Conservation (phyloP, 2,888 invertebrate species). For the Agonopterix heracliana region DNA sequence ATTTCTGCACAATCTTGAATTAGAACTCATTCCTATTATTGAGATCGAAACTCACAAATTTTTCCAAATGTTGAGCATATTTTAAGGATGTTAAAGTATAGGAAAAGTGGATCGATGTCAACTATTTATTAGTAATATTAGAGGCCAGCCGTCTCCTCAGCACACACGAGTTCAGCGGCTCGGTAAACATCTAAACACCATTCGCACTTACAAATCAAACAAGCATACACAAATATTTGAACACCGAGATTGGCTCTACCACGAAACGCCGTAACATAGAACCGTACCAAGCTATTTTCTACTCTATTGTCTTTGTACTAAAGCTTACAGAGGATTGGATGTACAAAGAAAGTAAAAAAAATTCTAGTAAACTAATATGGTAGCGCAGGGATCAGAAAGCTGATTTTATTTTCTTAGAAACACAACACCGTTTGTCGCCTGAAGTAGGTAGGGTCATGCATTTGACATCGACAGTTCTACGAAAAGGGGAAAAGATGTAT, state of each 20-base stretch:
- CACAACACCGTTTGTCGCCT: slow-evolving; percentile 17
- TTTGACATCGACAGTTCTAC: slow-evolving; percentile 19
- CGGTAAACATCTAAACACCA: slow-evolving; percentile 71
- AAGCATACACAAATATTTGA: slow-evolving; percentile 70
- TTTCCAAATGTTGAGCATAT: no score
- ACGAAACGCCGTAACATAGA: slow-evolving; percentile 39
- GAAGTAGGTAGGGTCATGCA: slow-evolving; percentile 12
- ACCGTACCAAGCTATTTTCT: slow-evolving; percentile 38
- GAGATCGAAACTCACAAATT: no score
- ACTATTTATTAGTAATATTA: slow-evolving; percentile 61
- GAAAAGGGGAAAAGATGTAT: slow-evolving; percentile 8
- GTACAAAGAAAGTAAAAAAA: slow-evolving; percentile 29
- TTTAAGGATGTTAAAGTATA: no score
- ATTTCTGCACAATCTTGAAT: slow-evolving; percentile 41
- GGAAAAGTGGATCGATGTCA: slow-evolving; percentile 53
- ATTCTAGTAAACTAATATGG: slow-evolving; percentile 61
- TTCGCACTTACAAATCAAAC: slow-evolving; percentile 74
- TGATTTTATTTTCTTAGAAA: slow-evolving; percentile 62
- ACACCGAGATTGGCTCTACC: slow-evolving; percentile 56
- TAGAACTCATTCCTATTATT: neutral
- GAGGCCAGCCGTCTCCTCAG: slow-evolving; percentile 37
- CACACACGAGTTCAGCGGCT: slow-evolving; percentile 65
- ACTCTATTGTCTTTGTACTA: slow-evolving; percentile 34
- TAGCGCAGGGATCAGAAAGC: slow-evolving; percentile 54
- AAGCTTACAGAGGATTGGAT: slow-evolving; percentile 35